A percentile compares a stretch with the other conserved stretches of the same genome.
phyloP scores from a whole-genome alignment of 35 echinoderm and acorn worm genomes.

The Nesometra sesokonis region DNA sequence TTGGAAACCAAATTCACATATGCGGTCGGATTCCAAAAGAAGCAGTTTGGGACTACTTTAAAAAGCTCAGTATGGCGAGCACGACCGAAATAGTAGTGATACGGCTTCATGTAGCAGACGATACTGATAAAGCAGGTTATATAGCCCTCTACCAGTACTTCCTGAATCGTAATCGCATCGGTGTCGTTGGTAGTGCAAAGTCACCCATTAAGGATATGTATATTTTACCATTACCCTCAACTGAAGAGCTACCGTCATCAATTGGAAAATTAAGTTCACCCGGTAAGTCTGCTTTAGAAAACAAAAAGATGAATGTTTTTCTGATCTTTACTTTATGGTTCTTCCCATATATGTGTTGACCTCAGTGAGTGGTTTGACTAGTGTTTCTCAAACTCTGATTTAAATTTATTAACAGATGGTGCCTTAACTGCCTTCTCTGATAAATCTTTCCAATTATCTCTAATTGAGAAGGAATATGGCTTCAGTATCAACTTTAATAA shows the following conservation, averaged over 20 bases:
- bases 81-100: conserved; percentile 67
- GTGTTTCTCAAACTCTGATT: no score
- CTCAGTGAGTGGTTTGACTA: no score
- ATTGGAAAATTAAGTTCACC: conserved; percentile 76
- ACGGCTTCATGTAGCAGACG: conserved; percentile 61
- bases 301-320: no score
- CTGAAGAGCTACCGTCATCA: conserved; percentile 27
- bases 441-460: no score
- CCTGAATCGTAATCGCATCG: conserved; percentile 67
- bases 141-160: conserved; percentile 82
- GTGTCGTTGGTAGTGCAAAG: conserved; percentile 67
- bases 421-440: no score
- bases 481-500: no score
- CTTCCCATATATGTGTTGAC: no score
- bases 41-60: conserved; percentile 86
- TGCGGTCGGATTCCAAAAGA: conserved; percentile 69
- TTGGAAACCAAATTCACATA: conserved; percentile 47
- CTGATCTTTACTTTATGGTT: no score
- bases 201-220: conserved; percentile 88
- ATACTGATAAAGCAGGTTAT: conserved; percentile 56
- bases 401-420: no score
- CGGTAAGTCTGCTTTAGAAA: conserved; percentile 46
- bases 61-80: conserved; percentile 44
- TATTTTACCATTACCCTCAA: conserved; percentile 62
- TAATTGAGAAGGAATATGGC: no score